phyloP scores from a whole-genome alignment of 2,888 invertebrate species.

The Lasioglossum pauxillum region DNA sequence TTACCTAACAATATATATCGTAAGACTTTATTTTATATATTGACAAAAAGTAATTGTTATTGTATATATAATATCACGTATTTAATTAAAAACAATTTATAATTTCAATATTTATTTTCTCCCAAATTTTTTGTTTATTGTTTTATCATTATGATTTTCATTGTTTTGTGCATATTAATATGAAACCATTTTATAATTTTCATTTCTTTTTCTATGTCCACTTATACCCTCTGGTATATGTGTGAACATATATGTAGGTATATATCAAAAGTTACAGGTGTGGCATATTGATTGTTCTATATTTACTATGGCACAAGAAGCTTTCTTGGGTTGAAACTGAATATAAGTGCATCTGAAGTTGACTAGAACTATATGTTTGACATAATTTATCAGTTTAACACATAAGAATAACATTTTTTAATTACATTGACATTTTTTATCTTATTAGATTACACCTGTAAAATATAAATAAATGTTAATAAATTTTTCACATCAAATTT shows the following conservation, averaged over 20 bases:
- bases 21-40: not conserved
- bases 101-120: not conserved
- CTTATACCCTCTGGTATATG: not conserved
- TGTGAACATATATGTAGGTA: slow-evolving; percentile 20
- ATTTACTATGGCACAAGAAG: slow-evolving; percentile 48
- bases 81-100: not conserved
- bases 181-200: not conserved
- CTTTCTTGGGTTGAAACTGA: slow-evolving; percentile 23
- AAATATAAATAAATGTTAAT: slow-evolving; percentile 4
- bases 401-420: not conserved
- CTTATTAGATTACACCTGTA: not conserved
- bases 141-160: not conserved
- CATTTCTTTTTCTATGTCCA: not conserved
- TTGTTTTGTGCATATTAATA: not conserved
- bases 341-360: slow-evolving; percentile 4
- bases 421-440: not conserved
- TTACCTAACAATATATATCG: not conserved
- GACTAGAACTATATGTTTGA: not conserved
- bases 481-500: not conserved
- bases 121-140: not conserved
- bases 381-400: slow-evolving; percentile 3
- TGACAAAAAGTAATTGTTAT: not conserved
- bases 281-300: slow-evolving; percentile 63
- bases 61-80: not conserved
- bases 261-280: slow-evolving; percentile 60